These are phyloP conservation scores for Apodemus agrarius DNA, from an alignment of 2,797 vertebrate species.

Conservation along the genomic window DNA sequence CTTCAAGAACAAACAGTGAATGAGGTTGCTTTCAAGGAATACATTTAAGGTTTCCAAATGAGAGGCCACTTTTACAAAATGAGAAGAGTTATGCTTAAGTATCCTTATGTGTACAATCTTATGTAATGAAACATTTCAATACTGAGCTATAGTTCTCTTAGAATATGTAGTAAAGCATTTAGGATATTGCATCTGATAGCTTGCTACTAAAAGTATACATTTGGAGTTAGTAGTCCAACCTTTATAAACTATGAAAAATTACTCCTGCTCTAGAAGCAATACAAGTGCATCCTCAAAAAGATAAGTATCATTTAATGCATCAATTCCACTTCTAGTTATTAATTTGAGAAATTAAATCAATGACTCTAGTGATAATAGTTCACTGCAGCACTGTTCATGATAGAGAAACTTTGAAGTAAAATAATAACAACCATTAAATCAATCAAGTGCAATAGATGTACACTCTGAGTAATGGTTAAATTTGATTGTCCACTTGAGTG, in stretches of 20 bases:
- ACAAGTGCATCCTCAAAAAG: background rate
- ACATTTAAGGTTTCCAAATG: constrained; percentile 32
- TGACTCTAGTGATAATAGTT: background rate
- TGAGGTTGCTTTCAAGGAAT: background rate
- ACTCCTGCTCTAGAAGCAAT: background rate
- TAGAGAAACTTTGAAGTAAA: background rate
- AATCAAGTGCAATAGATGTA: background rate
- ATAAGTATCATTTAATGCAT: background rate
- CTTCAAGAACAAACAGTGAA: background rate
- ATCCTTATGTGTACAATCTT: background rate
- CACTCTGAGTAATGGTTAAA: background rate
- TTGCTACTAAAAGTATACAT: background rate
- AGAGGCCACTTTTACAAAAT: constrained; percentile 1
- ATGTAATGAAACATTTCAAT: background rate
- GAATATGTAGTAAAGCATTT: background rate
- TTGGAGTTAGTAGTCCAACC: background rate
- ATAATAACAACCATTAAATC: background rate
- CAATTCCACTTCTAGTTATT: background rate
- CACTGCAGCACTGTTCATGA: background rate
- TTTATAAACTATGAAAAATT: background rate
- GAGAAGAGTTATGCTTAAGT: background rate
- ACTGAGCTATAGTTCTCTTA: background rate
- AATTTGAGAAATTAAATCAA: background rate
- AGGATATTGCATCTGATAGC: background rate
- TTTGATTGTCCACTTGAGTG: background rate